Evolutionary conservation across 1,140 invertebrate genomes (phyloP), one percentile per base, ranked within the genome.

Genomic region (Scaptodrosophila lebanonensis): DNA sequence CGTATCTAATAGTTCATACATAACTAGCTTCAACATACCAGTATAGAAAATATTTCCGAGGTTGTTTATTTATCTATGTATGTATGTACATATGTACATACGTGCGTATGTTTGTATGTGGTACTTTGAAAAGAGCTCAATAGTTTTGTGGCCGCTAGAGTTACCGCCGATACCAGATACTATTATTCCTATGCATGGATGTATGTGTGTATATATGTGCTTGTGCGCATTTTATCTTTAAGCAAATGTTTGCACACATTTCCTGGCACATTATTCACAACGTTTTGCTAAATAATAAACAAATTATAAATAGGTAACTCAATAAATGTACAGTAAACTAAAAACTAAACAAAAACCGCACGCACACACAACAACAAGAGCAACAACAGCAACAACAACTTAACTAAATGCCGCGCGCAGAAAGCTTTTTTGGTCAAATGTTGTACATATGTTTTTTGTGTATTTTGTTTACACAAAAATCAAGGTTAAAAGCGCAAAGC

Each of bases 231-330:
- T 47, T 53, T 44, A 39, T 47, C 29, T 45, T 51, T 40, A n/a
- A n/a, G n/a, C n/a, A n/a, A n/a, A n/a, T n/a, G n/a, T n/a, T 57
- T 40, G 38, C 56, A 45, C 33, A 56, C 59, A n/a, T 69, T 58
- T 64, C 73, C 68, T 72, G 68, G 75, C 64, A 69, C 70, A 73
- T 73, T 73, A 68, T 73, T 73, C 70, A 62, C 70, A 60, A 64
- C 50, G 68, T 68, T 72, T 77, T 73, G 68, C 68, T 73, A 79
- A 77, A 79, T 73, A 77, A 77, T 77, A 79, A 79, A 79, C 73
- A 82, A 79, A 82, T 79, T 79, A 79, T 79, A 79, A 82, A 79
- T 79, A 79, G 73, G 73, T 79, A 82, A 79, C 75, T 79, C 69
- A 79, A 82, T 79, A 77, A 77, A 63, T 67, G 60, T 67, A 67